Base-by-base conservation (phyloP, 2,797 vertebrate genomes). In the Ctenopoma kingsleyae region DNA sequence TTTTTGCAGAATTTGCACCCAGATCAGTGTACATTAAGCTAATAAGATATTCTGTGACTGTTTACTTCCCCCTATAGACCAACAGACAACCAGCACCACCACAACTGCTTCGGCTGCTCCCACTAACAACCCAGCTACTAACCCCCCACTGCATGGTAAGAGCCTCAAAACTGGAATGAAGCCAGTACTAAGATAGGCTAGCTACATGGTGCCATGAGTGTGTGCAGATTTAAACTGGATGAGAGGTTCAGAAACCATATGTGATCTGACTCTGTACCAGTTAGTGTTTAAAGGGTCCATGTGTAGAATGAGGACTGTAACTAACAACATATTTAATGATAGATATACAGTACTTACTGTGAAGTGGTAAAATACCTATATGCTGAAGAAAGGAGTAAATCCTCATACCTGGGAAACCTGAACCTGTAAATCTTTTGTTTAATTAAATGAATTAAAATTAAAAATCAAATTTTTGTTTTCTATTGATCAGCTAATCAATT, bases 51-150 rank as follows among this genome's bases (percentile, higher is more conserved):
- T 13, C 32, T 82, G 27, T 78, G 72, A 51, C 57, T 84, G 58
- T 85, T 77, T 82, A 67, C 67, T 76, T 69, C 74, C 57, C 59
- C 17, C 43, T 67, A 46, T 83, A 89, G 86, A 81, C 40, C 83
- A 56, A 54, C 84, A 81, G 80, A 58, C 84, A 41, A 52, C 46
- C 63, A 84, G 81, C 84, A 76, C 56, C 79, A 47, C 56, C 0
- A 1, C 82, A 38, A 10, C 75, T 6, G 61, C 66, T 56, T 62
- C 88, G 25, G 15, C 86, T 61, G 58, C 76, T 77, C 1, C 78
- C 72, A 87, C 87, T 93, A 90, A 90, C 84, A 65, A 20, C 6
- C 30, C 85, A 75, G 30, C 76, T 77, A 89, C 85, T 93, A 92
- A 91, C 83, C 75, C 67, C 36, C 22, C 80, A 3, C 1, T 22